These are phyloP conservation scores for Candidula unifasciata DNA, from an alignment of 2,888 invertebrate species.

Conservation along the genomic window DNA sequence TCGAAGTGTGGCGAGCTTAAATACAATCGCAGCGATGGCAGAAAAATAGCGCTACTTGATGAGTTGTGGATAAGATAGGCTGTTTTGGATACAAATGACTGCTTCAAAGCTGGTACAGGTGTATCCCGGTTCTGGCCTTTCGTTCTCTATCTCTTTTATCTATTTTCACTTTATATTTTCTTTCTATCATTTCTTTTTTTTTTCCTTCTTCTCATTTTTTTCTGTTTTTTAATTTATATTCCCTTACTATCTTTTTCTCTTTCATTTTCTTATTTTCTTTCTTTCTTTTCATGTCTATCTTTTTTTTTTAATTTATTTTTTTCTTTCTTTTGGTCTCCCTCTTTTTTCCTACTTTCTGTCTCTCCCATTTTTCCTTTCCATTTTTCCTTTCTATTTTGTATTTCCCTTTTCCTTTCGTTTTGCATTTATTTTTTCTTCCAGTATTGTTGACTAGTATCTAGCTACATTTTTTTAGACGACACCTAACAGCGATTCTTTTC, in stretches of 20 bases:
- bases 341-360: background rate
- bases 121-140: background rate
- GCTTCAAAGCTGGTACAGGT: background rate
- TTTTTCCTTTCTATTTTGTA: background rate
- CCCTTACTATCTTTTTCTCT: background rate
- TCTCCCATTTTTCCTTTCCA: background rate
- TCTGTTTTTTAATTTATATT: background rate
- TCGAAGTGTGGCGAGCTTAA: slow-evolving; percentile 39
- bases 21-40: slow-evolving; percentile 24
- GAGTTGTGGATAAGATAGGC: no score
- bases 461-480: no score
- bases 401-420: background rate
- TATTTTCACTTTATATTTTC: no score
- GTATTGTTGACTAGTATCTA: no score
- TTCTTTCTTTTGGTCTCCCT: background rate
- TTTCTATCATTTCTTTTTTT: background rate
- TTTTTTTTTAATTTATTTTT: background rate
- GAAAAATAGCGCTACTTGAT: no score
- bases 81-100: no score
- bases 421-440: background rate
- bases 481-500: no score
- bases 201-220: background rate
- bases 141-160: background rate
- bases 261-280: background rate
- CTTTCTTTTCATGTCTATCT: background rate